Evolutionary conservation across 2,888 invertebrate species (phyloP).

Genomic region (Drosophila infuscata): DNA sequence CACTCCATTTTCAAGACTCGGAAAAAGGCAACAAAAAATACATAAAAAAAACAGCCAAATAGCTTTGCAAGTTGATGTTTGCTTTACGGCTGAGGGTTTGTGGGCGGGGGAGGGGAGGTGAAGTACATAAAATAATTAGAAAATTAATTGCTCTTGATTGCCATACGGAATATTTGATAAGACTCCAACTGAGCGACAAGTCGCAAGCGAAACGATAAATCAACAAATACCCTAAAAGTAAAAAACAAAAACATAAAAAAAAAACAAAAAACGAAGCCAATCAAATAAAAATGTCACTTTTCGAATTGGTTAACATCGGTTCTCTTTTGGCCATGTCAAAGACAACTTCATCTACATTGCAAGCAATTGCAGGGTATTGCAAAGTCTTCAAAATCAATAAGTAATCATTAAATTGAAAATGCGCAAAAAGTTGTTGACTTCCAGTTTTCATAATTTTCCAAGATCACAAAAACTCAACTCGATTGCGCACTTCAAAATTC

Average conservation of each 20-base stretch:
- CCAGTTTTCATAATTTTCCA: neutral
- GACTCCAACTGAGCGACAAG: neutral
- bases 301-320: neutral
- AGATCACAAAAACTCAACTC: neutral
- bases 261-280: neutral
- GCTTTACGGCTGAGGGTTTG: neutral
- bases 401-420: constrained; percentile 6
- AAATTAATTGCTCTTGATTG: constrained; percentile 46
- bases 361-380: neutral
- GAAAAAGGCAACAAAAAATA: neutral
- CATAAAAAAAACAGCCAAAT: neutral
- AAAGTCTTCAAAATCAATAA: constrained; percentile 1
- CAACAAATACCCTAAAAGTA: neutral
- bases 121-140: constrained; percentile 46
- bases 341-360: no score
- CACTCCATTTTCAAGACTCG: neutral
- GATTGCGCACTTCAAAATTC: neutral
- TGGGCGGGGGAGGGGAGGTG: neutral
- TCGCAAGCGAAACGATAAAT: neutral
- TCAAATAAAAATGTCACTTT: neutral
- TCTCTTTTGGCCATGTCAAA: neutral
- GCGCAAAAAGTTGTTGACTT: neutral
- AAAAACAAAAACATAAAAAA: neutral
- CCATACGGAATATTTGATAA: constrained; percentile 39
- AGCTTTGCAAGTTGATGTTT: neutral